phyloP scores from a whole-genome alignment of 1,140 invertebrate species.

The Papilio aristodemus region DNA sequence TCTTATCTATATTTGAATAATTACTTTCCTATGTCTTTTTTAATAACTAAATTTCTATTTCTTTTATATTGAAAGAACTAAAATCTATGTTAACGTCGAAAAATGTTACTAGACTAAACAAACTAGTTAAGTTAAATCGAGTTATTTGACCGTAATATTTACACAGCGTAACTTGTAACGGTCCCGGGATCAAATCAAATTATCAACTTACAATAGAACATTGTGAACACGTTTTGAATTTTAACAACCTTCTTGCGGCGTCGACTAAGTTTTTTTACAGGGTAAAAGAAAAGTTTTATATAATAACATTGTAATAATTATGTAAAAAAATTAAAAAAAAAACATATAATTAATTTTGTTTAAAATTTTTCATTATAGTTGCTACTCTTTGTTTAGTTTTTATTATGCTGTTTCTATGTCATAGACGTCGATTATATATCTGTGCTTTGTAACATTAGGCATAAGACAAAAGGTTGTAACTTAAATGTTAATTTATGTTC shows the following conservation, averaged over 20 bases:
- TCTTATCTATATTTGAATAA: too few species aligned
- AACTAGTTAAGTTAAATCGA: not conserved
- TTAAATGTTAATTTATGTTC: too few species aligned
- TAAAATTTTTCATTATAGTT: too few species aligned
- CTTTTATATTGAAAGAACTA: not conserved
- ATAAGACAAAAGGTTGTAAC: too few species aligned
- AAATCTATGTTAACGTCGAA: not conserved
- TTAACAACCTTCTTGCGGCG: not conserved
- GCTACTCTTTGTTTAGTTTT: too few species aligned
- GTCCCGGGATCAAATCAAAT: not conserved
- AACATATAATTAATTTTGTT: too few species aligned
- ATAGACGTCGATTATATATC: too few species aligned
- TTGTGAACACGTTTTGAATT: not conserved
- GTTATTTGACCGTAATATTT: not conserved
- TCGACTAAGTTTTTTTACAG: not conserved
- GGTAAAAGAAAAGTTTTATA: not conserved
- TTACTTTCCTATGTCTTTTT: too few species aligned
- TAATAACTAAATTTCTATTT: too few species aligned
- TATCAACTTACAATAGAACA: conserved; percentile 7
- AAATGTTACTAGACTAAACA: conserved; percentile 7
- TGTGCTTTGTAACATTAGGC: too few species aligned
- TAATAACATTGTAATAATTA: not conserved
- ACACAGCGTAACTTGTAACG: not conserved
- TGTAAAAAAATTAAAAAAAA: not conserved
- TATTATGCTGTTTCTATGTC: too few species aligned